Conservation (phyloP, 2,797 vertebrate genomes). For the Fratercula arctica region DNA sequence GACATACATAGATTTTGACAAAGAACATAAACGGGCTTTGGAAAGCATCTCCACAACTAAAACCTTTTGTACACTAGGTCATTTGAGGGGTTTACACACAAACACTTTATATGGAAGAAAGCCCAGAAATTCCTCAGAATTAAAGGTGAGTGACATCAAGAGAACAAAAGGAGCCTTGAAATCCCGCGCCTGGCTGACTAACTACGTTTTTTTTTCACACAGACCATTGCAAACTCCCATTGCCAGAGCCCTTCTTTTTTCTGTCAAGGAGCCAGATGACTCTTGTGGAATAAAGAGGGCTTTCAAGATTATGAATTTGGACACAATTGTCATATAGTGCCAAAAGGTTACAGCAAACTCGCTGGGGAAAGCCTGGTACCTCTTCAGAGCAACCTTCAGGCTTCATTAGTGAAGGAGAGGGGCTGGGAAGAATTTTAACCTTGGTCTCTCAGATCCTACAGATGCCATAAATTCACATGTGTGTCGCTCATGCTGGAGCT, state of each 20-base stretch:
- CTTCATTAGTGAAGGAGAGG: conserved; percentile 19
- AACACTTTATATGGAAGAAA: conserved; percentile 39
- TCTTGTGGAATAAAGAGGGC: conserved; percentile 25
- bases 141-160: conserved; percentile 53
- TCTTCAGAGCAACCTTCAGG: conserved; percentile 21
- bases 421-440: conserved; percentile 32
- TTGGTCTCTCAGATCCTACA: conserved; percentile 2
- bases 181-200: conserved; percentile 20
- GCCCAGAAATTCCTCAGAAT: conserved; percentile 60
- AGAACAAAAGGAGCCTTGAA: conserved; percentile 47
- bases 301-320: conserved; percentile 56
- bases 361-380: background rate
- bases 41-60: conserved; percentile 25
- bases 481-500: background rate
- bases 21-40: conserved; percentile 27
- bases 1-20: background rate
- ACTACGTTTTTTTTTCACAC: background rate
- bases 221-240: background rate
- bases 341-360: conserved; percentile 17
- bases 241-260: conserved; percentile 34
- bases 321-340: conserved; percentile 19
- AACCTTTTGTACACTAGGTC: conserved; percentile 7
- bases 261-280: conserved; percentile 44
- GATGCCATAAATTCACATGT: background rate
- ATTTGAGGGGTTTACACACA: conserved; percentile 31